phyloP scores from a whole-genome alignment of 1,140 invertebrate genomes.

The Drosophila ironensis region DNA sequence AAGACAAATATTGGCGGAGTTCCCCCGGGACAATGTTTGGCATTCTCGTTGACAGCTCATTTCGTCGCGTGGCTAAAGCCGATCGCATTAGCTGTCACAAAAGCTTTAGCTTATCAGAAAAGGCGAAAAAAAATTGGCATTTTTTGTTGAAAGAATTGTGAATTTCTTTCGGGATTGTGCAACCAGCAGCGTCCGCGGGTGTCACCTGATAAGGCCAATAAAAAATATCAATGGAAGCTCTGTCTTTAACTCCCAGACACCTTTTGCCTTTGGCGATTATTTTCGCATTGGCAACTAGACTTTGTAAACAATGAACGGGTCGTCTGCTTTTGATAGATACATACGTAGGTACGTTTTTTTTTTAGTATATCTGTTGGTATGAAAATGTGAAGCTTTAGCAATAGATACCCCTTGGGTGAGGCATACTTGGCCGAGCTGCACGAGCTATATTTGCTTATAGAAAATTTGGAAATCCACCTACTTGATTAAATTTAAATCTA shows the following conservation, averaged over 20 bases:
- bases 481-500: conserved; percentile 22
- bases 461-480: conserved; percentile 33
- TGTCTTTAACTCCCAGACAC: neutral
- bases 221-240: conserved; percentile 36
- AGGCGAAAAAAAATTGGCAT: conserved; percentile 17
- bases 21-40: conserved; percentile 8
- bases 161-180: conserved; percentile 7
- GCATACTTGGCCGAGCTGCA: neutral
- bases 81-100: conserved; percentile 17
- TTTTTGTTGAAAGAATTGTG: neutral
- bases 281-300: neutral
- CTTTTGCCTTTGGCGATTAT: neutral
- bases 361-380: conserved; percentile 12
- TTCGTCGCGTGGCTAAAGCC: conserved; percentile 35
- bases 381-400: conserved; percentile 33
- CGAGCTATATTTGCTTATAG: neutral
- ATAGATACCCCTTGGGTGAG: conserved; percentile 1
- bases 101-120: conserved; percentile 21
- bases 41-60: conserved; percentile 21
- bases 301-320: neutral
- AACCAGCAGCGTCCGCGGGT: neutral
- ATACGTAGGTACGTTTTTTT: too few species aligned
- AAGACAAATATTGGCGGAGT: conserved; percentile 28
- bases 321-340: conserved; percentile 14
- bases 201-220: conserved; percentile 32